Base-by-base conservation (phyloP, 2,797 vertebrate genomes). In the Anomalospiza imberbis region DNA sequence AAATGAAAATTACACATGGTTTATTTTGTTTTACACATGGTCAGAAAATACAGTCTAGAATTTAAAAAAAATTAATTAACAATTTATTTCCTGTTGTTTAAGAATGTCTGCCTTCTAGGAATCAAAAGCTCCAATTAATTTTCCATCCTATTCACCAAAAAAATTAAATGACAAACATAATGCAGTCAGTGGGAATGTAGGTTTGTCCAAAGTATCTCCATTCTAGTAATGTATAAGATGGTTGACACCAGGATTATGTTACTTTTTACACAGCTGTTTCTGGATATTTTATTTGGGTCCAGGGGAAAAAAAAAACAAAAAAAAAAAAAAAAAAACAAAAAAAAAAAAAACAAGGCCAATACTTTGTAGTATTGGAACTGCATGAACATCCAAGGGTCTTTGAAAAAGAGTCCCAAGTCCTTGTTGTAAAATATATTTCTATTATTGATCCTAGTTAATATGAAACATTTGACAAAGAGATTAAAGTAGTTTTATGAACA, bases 261-360 rank as follows among this genome's bases (percentile, higher is more conserved):
- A 21, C 3, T 55, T 88, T 66, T 58, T 18, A 25, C 18, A n/a
- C 42, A 76, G 13, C 9, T 84, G 13, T 8, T 82, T 76, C 26
- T 45, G 15, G 1, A 3, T 58, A 73, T 91, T 78, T 68, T 2
- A 5, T 74, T 71, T 79, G n/a, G n/a, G 19, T 47, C 4, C 5
- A 4, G 6, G 5, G 4, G 5, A 45, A 3, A 7, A 44, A 54
- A 62, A 68, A 40, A 40, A 40, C 26, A 65, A n/a, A 38, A 55
- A 7, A 1, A 3, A 40, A 26, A 65, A n/a, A 44, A 51, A 7
- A 1, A 3, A 4, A 5, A 45, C 3, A 54, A 62, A 68, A 40
- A 40, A 40, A 26, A 65, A n/a, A 44, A 55, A 7, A 1, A 3
- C 9, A 62, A 42, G 6, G 8, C 3, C 7, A 74, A 71, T n/a